A percentile compares a stretch with the other conserved stretches of the same genome.
These are phyloP conservation scores for Amphiprion clarkii DNA, from an alignment of 2,797 vertebrate species.

Conservation along the genomic window DNA sequence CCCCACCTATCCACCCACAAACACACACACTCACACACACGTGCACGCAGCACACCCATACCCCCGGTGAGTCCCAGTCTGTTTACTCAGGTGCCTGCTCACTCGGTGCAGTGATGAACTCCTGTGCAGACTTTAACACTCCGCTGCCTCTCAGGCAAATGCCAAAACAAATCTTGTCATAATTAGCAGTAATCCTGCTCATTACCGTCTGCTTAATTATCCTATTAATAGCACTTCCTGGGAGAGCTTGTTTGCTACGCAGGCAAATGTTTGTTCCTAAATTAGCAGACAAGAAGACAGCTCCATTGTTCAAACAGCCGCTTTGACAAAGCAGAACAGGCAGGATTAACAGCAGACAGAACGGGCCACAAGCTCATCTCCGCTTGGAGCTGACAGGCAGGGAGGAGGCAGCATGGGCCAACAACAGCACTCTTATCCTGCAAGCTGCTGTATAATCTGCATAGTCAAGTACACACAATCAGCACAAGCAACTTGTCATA, in stretches of 20 bases:
- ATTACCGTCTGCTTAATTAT: slow-evolving; percentile 99
- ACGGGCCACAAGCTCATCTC: slow-evolving; percentile 79
- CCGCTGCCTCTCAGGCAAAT: slow-evolving; percentile 94
- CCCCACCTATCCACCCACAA: slow-evolving; percentile 3
- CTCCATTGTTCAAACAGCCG: slow-evolving; percentile 91
- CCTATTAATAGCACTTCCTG: slow-evolving; percentile 99
- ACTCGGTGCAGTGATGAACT: slow-evolving; percentile 90
- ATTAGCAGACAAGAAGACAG: slow-evolving; percentile 98
- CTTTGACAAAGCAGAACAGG: slow-evolving; percentile 88
- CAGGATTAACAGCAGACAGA: slow-evolving; percentile 86
- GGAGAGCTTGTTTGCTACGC: slow-evolving; percentile 95
- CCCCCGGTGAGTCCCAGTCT: slow-evolving; percentile 71
- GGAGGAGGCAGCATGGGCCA: slow-evolving; percentile 73
- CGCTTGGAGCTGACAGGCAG: slow-evolving; percentile 80
- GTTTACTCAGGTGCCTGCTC: slow-evolving; percentile 88
- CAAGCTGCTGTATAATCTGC: slow-evolving; percentile 78
- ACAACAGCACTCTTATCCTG: slow-evolving; percentile 76
- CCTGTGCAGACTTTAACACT: slow-evolving; percentile 94
- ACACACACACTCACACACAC: slow-evolving; percentile 33
- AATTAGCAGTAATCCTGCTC: slow-evolving; percentile 99
- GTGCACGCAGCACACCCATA: slow-evolving; percentile 50
- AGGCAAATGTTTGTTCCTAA: slow-evolving; percentile 99
- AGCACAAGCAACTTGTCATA: slow-evolving; percentile 68
- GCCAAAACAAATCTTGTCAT: slow-evolving; percentile 99
- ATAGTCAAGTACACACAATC: slow-evolving; percentile 78